These are phyloP conservation scores for Syngnathus scovelli DNA, from an alignment of 2,113 vertebrate genomes.

Conservation along the genomic window DNA sequence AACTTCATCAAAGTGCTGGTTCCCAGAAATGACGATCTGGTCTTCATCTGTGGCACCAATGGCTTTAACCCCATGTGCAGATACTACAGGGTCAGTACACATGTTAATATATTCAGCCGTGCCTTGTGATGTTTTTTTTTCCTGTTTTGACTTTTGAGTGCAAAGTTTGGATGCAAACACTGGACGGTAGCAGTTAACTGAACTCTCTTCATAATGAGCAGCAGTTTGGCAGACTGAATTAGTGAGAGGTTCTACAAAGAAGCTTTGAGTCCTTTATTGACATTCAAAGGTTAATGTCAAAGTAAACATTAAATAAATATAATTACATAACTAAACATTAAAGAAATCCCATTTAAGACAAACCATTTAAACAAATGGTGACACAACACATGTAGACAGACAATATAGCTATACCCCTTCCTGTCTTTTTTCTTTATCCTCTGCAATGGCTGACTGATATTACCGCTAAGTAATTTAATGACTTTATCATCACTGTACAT, in stretches of 20 bases:
- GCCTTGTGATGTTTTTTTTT: background rate
- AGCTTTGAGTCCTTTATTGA: background rate
- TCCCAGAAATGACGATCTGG: constrained; percentile 93
- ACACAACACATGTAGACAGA: background rate
- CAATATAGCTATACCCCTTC: background rate
- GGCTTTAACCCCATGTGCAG: constrained; percentile 98
- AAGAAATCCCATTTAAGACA: background rate
- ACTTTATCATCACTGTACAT: background rate
- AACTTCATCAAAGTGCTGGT: constrained; percentile 99
- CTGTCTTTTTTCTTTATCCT: background rate
- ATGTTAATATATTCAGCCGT: background rate
- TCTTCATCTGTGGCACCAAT: constrained; percentile 97
- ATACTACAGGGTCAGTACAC: constrained; percentile 86
- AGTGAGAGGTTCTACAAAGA: too few relatives aligned
- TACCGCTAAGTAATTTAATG: background rate
- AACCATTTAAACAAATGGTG: background rate
- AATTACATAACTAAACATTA: background rate
- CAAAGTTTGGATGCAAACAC: too few relatives aligned
- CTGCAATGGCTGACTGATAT: background rate
- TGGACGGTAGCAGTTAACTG: too few relatives aligned
- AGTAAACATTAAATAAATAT: background rate
- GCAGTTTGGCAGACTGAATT: too few relatives aligned
- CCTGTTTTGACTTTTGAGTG: too few relatives aligned
- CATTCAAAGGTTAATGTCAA: background rate
- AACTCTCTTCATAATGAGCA: too few relatives aligned